phyloP scores from a whole-genome alignment of 2,888 invertebrate species.

The Drosophila kambysellisi region DNA sequence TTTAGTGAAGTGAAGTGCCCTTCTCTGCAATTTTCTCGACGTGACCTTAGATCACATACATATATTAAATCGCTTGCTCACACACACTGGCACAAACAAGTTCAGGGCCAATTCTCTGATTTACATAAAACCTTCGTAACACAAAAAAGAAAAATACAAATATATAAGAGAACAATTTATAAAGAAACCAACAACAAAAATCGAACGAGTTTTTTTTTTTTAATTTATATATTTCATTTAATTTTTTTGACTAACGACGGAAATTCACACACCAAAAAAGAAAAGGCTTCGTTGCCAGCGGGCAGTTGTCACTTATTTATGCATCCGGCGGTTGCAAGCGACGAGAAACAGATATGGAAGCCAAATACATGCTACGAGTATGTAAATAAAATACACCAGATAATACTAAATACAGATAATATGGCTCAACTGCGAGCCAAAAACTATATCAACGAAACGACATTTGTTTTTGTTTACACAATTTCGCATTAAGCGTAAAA shows the following conservation, averaged over 20 bases:
- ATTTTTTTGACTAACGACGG: slow-evolving; percentile 54
- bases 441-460: slow-evolving; percentile 27
- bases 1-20: background rate
- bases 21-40: slow-evolving; percentile 27
- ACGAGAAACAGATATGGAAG: slow-evolving; percentile 30
- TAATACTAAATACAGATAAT: slow-evolving; percentile 47
- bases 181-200: slow-evolving; percentile 37
- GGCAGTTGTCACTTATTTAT: slow-evolving; percentile 77
- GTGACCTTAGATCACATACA: slow-evolving; percentile 26
- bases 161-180: slow-evolving; percentile 19
- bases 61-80: background rate
- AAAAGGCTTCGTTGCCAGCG: slow-evolving; percentile 48
- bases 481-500: slow-evolving; percentile 32
- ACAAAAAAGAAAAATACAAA: slow-evolving; percentile 22
- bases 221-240: slow-evolving; percentile 11
- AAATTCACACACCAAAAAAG: slow-evolving; percentile 48
- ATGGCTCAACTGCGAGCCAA: slow-evolving; percentile 21
- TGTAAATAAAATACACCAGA: slow-evolving; percentile 44
- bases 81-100: slow-evolving; percentile 22
- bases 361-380: slow-evolving; percentile 21
- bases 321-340: slow-evolving; percentile 67
- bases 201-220: slow-evolving; percentile 41
- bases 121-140: slow-evolving; percentile 56
- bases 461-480: slow-evolving; percentile 12
- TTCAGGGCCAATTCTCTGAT: slow-evolving; percentile 55